Conservation (phyloP, 2,113 vertebrate species). For the Bungarus multicinctus region DNA sequence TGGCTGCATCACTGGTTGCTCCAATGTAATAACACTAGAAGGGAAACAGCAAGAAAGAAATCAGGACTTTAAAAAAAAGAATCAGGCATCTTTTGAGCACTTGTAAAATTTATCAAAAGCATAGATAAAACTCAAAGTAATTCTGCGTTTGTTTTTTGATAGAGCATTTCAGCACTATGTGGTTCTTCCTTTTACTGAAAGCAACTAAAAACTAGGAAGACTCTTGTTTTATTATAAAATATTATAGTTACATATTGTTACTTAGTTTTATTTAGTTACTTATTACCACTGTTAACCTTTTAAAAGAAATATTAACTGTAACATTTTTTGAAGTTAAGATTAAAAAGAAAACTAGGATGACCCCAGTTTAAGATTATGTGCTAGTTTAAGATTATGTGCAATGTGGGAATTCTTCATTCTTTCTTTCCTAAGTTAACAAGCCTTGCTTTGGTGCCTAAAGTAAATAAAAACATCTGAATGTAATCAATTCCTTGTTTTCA, state of each 20-base stretch:
- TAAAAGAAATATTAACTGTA: not conserved
- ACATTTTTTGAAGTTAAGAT: not conserved
- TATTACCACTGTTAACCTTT: not conserved
- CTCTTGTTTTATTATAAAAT: not conserved
- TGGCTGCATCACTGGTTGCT: conserved; percentile 93
- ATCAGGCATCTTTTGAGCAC: not conserved
- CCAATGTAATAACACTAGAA: conserved; percentile 96
- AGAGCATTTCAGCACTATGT: not conserved
- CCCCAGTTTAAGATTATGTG: not conserved
- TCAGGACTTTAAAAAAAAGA: not conserved
- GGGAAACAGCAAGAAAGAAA: conserved; percentile 11
- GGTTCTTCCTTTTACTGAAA: not conserved
- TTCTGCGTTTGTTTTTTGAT: not conserved
- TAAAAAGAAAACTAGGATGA: not conserved
- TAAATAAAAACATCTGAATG: not conserved
- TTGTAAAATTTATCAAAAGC: not conserved
- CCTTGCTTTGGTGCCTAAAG: not conserved
- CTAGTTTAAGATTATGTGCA: not conserved
- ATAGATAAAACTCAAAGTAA: not conserved
- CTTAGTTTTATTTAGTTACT: not conserved
- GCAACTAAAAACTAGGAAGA: not conserved
- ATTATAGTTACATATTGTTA: not conserved
- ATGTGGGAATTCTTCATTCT: not conserved
- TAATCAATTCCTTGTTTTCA: not conserved
- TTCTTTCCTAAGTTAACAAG: not conserved